These are phyloP conservation scores for Heteronetta atricapilla DNA, from an alignment of 2,113 vertebrate genomes.

Conservation along the genomic window DNA sequence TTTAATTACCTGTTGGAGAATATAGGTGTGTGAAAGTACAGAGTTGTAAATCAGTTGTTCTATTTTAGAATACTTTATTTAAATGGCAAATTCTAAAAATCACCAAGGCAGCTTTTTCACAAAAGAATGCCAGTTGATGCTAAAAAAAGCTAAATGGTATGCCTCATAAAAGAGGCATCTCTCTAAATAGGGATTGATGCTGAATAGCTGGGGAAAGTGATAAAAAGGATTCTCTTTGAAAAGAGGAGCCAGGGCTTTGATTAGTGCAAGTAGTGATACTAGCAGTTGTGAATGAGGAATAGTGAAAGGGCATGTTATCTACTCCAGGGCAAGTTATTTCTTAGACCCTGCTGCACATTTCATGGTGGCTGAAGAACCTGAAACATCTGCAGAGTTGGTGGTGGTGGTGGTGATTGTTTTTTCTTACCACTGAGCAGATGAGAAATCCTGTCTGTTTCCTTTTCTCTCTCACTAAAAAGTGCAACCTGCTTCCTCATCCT, in stretches of 20 bases:
- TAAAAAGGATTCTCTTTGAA: not conserved
- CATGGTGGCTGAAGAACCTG: not conserved
- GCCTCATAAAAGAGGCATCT: not conserved
- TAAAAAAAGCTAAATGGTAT: not conserved
- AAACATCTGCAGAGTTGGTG: not conserved
- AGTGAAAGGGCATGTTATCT: not conserved
- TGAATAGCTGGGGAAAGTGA: not conserved
- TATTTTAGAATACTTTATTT: not conserved
- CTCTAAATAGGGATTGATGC: not conserved
- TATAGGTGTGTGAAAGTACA: not conserved
- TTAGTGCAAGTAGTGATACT: not conserved
- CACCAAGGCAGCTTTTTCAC: fast-evolving
- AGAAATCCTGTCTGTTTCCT: not conserved
- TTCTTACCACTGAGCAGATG: not conserved
- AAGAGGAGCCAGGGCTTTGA: not conserved
- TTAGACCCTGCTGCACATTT: not conserved
- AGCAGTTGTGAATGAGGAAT: not conserved
- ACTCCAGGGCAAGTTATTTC: not conserved
- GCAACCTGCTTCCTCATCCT: not conserved
- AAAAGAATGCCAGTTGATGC: not conserved
- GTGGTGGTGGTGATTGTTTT: not conserved
- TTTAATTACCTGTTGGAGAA: not conserved
- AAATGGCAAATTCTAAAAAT: not conserved
- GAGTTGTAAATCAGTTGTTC: not conserved
- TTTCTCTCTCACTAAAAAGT: not conserved